Percentiles rank a stretch among this genome's conserved stretches.
Conservation (phyloP, 2,113 vertebrate genomes). For the Rhinolophus ferrumequinum region DNA sequence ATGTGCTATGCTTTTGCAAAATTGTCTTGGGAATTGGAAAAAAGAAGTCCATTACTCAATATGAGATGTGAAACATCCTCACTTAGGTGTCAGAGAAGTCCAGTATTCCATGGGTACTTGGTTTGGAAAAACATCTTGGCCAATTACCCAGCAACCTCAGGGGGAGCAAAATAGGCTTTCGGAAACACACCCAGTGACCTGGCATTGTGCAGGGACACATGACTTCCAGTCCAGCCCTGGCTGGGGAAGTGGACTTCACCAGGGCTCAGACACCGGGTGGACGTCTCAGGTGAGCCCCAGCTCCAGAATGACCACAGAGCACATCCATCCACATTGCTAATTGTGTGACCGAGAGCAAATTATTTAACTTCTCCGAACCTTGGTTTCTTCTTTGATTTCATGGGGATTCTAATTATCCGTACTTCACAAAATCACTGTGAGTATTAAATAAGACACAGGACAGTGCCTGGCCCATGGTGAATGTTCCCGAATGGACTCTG, state of each 20-base stretch:
- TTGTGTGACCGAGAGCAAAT: background rate
- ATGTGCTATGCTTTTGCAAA: background rate
- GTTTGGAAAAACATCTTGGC: background rate
- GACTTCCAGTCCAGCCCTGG: background rate
- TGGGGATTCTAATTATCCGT: background rate
- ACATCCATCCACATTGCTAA: background rate
- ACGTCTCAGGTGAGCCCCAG: background rate
- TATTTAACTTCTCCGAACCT: background rate
- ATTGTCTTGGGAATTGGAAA: background rate
- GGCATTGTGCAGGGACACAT: accelerated
- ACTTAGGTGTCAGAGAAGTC: background rate
- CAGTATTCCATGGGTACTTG: background rate
- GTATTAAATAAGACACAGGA: background rate
- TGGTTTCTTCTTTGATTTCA: background rate
- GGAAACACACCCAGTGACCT: background rate
- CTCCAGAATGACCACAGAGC: background rate
- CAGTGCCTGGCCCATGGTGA: background rate
- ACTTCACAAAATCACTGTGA: background rate
- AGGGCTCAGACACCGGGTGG: background rate
- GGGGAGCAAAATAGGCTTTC: background rate
- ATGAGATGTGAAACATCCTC: background rate
- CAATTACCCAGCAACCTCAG: background rate
- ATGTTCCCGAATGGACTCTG: background rate
- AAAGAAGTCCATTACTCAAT: background rate
- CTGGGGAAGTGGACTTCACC: background rate